A percentile compares a stretch with the other conserved stretches of the same genome.
phyloP scores from a whole-genome alignment of 1,140 invertebrate genomes.

The Protaetia brevitarsis region DNA sequence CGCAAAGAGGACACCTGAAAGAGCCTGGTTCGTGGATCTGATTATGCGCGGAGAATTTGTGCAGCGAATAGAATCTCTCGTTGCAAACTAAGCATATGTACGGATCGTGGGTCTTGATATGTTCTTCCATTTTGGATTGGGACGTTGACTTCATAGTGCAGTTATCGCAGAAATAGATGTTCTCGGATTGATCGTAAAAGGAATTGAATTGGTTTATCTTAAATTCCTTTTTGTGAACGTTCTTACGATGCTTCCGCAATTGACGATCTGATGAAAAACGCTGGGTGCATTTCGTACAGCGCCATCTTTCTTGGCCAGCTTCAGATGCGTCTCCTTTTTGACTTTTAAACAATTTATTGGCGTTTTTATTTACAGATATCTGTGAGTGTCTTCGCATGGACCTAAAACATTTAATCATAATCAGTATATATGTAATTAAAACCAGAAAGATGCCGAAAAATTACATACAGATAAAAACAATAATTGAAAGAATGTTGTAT shows the following conservation, averaged over 20 bases:
- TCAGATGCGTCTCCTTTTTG: too few relatives aligned
- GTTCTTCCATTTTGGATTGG: too few relatives aligned
- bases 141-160: too few relatives aligned
- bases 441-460: too few relatives aligned
- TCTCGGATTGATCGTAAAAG: conserved; percentile 30
- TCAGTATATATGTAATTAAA: background rate
- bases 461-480: too few relatives aligned
- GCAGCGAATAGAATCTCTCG: background rate
- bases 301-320: too few relatives aligned
- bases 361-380: too few relatives aligned
- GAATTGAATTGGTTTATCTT: conserved; percentile 31
- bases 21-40: background rate
- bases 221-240: background rate
- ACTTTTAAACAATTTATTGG: background rate
- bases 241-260: too few relatives aligned
- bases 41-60: background rate
- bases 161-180: too few relatives aligned
- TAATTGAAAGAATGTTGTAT: too few relatives aligned
- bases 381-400: background rate
- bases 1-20: conserved; percentile 33
- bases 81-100: conserved; percentile 33
- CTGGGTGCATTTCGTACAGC: conserved; percentile 34
- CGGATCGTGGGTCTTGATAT: too few relatives aligned
- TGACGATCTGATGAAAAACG: conserved; percentile 23
- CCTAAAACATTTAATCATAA: background rate